Percentiles rank a stretch among this genome's conserved stretches.
These are phyloP conservation scores for Arvicanthis niloticus DNA, from an alignment of 2,113 vertebrate species.

Conservation along the genomic window DNA sequence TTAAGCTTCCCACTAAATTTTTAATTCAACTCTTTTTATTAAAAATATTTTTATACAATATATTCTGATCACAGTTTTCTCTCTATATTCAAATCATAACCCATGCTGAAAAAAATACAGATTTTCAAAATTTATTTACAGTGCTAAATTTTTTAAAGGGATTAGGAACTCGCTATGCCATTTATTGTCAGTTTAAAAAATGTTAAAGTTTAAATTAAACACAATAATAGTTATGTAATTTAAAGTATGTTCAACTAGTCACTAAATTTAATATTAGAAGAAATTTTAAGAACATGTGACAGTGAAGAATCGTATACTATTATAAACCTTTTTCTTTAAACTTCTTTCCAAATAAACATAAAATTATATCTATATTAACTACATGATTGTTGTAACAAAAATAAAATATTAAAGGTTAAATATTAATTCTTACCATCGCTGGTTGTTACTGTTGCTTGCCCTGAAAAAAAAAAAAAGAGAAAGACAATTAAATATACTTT, in stretches of 20 bases:
- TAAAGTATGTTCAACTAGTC: not conserved
- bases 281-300: not conserved
- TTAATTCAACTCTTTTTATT: not conserved
- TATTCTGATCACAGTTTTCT: not conserved
- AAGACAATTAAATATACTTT: slow-evolving; percentile 39
- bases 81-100: not conserved
- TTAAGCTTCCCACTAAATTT: slow-evolving; percentile 1
- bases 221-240: not conserved
- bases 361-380: not conserved
- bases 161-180: not conserved
- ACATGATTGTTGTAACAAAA: not conserved
- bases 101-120: not conserved
- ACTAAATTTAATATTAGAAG: not conserved
- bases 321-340: not conserved
- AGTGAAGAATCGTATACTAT: not conserved
- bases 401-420: not conserved
- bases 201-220: not conserved
- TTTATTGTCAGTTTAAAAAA: not conserved
- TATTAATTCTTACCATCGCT: slow-evolving; percentile 79
- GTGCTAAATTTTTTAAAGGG: not conserved
- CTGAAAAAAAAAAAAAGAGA: slow-evolving; percentile 70
- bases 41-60: not conserved
- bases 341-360: not conserved
- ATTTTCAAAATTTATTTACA: not conserved
- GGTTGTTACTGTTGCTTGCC: fast-evolving